Evolutionary conservation across 2,797 vertebrate species (phyloP), one percentile per base, ranked within the genome.

Genomic region (Sebastolobus alascanus): DNA sequence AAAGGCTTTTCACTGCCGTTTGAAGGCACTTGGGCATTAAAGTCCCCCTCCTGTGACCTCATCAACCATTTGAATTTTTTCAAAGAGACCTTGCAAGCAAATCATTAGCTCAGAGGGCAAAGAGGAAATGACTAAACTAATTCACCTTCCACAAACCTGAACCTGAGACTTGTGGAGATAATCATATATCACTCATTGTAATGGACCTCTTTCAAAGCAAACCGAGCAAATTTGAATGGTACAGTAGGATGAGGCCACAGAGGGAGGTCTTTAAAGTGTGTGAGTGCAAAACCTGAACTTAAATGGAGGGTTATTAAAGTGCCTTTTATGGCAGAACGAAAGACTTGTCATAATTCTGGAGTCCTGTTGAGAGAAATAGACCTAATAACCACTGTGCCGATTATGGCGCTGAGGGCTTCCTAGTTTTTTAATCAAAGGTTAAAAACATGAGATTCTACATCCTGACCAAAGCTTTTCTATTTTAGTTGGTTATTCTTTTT

Each of bases 241-340:
- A 40, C 46, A 50, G 46, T 50, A 50, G 75, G 66, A 61, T 73
- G 80, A 87, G 64, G 76, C 43, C 76, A 71, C 81, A 82, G 74
- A 77, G 81, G 79, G 86, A 61, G 61, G 77, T 87, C 80, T 85
- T 90, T 79, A 73, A 80, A 83, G 68, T 37, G 16, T 50, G 29
- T 33, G 75, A 81, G 76, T 68, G 60, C 55, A 68, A 85, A 80
- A 79, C 61, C 67, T 80, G 63, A 86, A 83, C 73, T 75, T 69
- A 73, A 89, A 89, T 89, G 61, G 68, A 81, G 68, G 82, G 68
- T 82, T 86, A 90, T 85, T 89, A 88, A 84, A 87, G 52, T 31
- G 22, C 59, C 60, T 90, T 87, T 85, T 76, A 85, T 78, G 38
- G 50, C 54, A 64, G 25, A 82, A 88, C 31, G 20, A 80, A 87